Evolutionary conservation across 2,113 vertebrate genomes (phyloP).

Genomic region (Chaetorhynchus papuensis): DNA sequence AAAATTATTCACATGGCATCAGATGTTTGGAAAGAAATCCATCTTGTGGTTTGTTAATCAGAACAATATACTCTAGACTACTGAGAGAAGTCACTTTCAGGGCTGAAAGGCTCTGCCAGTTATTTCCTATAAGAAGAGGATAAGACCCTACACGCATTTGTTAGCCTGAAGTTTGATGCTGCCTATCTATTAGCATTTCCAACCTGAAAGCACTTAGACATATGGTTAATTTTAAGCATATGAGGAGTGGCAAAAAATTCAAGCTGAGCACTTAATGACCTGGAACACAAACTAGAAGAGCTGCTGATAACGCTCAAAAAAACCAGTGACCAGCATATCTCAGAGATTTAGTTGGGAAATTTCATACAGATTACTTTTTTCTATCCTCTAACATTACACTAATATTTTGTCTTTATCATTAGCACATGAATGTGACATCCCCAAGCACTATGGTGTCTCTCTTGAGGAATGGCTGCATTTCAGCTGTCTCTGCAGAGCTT

Average conservation of each 20-base stretch:
- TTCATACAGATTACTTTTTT: not conserved
- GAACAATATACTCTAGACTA: not conserved
- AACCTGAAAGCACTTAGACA: not conserved
- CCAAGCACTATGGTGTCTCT: not conserved
- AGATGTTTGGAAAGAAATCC: constrained; percentile 23
- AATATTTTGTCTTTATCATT: not conserved
- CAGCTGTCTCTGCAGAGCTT: not conserved
- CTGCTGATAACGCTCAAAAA: not conserved
- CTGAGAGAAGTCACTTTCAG: not conserved
- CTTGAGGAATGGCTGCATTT: not conserved
- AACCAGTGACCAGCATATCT: not conserved
- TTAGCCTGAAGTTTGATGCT: not conserved
- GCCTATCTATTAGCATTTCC: not conserved
- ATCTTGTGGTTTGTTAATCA: constrained; percentile 21
- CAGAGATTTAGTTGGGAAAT: not conserved
- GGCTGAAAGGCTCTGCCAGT: not conserved
- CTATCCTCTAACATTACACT: not conserved
- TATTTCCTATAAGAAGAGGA: not conserved
- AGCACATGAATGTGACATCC: not conserved
- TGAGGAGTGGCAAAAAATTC: not conserved
- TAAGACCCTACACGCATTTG: not conserved
- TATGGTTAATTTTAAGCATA: not conserved
- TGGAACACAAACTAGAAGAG: not conserved
- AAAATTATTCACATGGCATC: constrained; percentile 8
- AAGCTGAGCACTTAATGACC: not conserved